Base-by-base conservation (phyloP, 2,888 invertebrate species). In the Drosophila pegasa region DNA sequence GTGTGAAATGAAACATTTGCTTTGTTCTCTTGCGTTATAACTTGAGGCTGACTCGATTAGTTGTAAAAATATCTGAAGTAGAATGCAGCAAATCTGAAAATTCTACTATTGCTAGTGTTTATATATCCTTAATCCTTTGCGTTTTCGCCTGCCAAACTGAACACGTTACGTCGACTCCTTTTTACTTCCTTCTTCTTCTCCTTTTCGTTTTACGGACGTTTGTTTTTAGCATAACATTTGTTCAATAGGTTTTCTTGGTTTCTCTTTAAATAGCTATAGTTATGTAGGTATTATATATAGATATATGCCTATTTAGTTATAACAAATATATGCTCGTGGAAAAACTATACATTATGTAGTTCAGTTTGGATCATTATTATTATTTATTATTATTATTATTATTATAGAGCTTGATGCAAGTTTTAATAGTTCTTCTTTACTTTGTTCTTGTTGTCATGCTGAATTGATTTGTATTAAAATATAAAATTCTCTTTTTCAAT, bases 271-370 rank as follows among this genome's bases (percentile, higher is more conserved):
- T 69, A 60, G 38, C 43, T 77, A 60, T 63, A 67, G 56, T 77
- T 60, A 54, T 67, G 59, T 66, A 54, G 55, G 38, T 62, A 29
- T 54, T 51, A 52, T 48, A 47, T 60, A 20, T 18, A 40, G 33
- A 20, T 69, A 55, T 59, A 71, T 54, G 45, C 54, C 71, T 66
- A 74, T 62, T 67, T 64, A 69, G 55, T 66, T 77, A 68, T 82
- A 64, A 75, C 78, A 78, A 71, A 71, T 67, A 71, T 78, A 78
- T 62, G 83, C 72, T 81, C 59, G 71, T 77, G 68, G 65, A 85
- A 82, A 84, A 84, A 84, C 80, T 80, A 80, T 86, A 72, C 68
- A 71, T 83, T 41, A 55, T 66, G 58, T 64, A 83, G 69, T 75
- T 81, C 60, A 61, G 55, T 68, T 62, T 61, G 22, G 14, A 64